Percentiles rank a stretch among this genome's conserved stretches.
phyloP scores from a whole-genome alignment of 2,888 invertebrate genomes.

The Aleiodes testaceus region DNA sequence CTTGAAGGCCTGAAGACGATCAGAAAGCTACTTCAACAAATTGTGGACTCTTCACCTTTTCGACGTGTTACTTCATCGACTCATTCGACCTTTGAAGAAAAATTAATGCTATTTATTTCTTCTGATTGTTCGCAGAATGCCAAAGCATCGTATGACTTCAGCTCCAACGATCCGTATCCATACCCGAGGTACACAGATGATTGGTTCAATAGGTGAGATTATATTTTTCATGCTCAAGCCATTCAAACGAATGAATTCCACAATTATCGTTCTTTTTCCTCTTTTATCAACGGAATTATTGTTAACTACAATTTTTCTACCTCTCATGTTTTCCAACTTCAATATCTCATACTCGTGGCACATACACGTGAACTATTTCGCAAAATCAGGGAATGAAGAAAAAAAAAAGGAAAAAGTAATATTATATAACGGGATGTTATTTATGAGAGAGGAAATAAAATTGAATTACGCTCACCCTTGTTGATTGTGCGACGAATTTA shows the following conservation, averaged over 20 bases:
- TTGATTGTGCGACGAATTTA: constrained; percentile 17
- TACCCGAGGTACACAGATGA: constrained; percentile 99
- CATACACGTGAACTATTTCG: neutral
- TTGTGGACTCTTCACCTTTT: neutral
- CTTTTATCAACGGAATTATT: neutral
- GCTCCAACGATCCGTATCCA: constrained; percentile 98
- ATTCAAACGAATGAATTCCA: neutral
- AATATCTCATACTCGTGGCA: neutral
- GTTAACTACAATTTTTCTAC: too few relatives aligned
- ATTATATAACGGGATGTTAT: neutral
- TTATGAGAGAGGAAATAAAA: constrained; percentile 22
- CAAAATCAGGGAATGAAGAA: neutral
- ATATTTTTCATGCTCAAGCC: neutral
- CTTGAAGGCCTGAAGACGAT: neutral
- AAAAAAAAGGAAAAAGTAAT: neutral
- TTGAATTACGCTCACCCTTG: constrained; percentile 8
- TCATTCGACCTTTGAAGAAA: too few relatives aligned
- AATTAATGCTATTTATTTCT: neutral
- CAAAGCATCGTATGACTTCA: constrained; percentile 98
- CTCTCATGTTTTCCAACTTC: neutral
- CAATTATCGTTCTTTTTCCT: neutral
- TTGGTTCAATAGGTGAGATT: constrained; percentile 97
- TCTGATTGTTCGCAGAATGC: constrained; percentile 83
- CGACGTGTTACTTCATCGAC: neutral
- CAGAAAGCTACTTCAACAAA: neutral